A percentile compares a stretch with the other conserved stretches of the same genome.
Conservation (phyloP, 92 coral and sea anemone genomes). For the Actinostola sp. region DNA sequence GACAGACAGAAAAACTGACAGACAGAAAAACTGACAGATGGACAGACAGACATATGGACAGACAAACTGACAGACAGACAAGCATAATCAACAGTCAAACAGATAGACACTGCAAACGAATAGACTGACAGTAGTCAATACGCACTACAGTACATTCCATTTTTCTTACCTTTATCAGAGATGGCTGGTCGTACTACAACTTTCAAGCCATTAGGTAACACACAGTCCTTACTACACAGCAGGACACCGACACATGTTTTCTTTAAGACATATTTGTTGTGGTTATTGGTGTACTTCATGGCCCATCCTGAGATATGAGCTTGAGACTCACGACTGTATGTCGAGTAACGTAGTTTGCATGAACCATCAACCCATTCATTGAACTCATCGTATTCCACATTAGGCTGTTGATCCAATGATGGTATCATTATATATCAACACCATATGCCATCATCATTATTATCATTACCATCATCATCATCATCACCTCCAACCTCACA, state of each 20-base stretch:
- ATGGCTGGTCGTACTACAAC: conserved; percentile 95
- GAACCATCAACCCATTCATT: conserved; percentile 97
- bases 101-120: too few species aligned
- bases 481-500: too few species aligned
- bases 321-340: conserved; percentile 93
- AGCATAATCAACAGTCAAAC: not conserved
- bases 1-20: too few species aligned
- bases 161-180: conserved; percentile 85
- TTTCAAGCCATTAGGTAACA: conserved; percentile 85
- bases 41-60: too few species aligned
- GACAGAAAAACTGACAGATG: not conserved
- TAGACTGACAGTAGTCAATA: not conserved
- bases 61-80: not conserved
- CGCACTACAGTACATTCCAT: not conserved
- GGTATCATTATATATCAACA: not conserved
- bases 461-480: not conserved
- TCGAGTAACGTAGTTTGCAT: conserved; percentile 83
- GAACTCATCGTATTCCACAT: conserved; percentile 77
- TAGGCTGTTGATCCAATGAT: conserved; percentile 31
- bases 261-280: conserved; percentile 93
- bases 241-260: conserved; percentile 97
- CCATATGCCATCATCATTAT: not conserved
- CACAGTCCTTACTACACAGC: conserved; percentile 84
- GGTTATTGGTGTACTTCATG: conserved; percentile 99
- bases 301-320: conserved; percentile 99